phyloP scores from a whole-genome alignment of 1,140 invertebrate genomes.

The Lasioglossum baleicum region DNA sequence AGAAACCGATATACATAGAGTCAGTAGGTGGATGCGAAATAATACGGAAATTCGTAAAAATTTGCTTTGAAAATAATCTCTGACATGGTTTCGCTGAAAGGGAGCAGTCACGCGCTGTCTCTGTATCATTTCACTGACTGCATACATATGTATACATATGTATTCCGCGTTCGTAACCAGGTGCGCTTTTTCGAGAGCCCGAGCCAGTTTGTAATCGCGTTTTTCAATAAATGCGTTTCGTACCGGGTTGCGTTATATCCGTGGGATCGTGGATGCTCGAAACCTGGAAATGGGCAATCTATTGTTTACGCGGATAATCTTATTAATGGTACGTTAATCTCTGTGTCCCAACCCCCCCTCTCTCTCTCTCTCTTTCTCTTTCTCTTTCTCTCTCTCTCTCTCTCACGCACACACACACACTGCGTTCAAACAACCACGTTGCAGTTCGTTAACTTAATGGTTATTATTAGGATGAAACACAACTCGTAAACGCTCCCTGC shows the following conservation, averaged over 20 bases:
- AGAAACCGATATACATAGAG: too few relatives aligned
- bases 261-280: slow-evolving; percentile 49
- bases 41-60: not conserved
- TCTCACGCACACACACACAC: too few relatives aligned
- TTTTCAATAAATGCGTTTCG: slow-evolving; percentile 55
- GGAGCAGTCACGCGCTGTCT: not conserved
- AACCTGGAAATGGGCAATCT: slow-evolving; percentile 59
- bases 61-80: not conserved
- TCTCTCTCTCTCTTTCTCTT: not conserved
- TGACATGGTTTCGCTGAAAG: not conserved
- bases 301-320: slow-evolving; percentile 66
- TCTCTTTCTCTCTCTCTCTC: not conserved
- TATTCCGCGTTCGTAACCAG: not conserved
- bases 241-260: slow-evolving; percentile 34
- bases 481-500: slow-evolving; percentile 57
- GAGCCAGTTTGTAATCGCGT: slow-evolving; percentile 20
- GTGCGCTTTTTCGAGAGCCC: not conserved
- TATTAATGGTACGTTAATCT: slow-evolving; percentile 65
- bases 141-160: not conserved
- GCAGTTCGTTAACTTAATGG: slow-evolving; percentile 67
- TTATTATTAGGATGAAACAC: slow-evolving; percentile 65
- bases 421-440: slow-evolving; percentile 60
- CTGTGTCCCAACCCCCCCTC: slow-evolving; percentile 48
- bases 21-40: too few relatives aligned
- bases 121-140: not conserved